Percentiles rank a stretch among this genome's conserved stretches.
phyloP scores from a whole-genome alignment of 2,888 invertebrate genomes.

The Mantis religiosa region DNA sequence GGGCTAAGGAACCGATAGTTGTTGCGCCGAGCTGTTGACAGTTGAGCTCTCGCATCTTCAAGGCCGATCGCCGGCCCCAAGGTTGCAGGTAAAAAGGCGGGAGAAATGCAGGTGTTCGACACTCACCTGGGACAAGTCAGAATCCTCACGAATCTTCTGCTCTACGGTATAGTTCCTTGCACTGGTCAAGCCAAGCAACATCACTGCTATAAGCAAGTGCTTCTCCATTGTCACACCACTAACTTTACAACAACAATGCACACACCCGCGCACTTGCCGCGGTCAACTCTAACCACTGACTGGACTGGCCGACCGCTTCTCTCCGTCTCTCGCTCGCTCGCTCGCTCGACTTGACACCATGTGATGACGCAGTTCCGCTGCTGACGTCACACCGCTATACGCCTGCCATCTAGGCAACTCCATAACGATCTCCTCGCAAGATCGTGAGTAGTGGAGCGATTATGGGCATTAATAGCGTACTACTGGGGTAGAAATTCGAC shows the following conservation, averaged over 20 bases:
- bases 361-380: conserved; percentile 17
- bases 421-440: background rate
- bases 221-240: background rate
- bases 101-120: background rate
- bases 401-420: conserved; percentile 17
- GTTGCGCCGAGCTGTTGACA: too few relatives aligned
- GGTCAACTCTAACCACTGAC: background rate
- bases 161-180: conserved; percentile 46
- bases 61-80: background rate
- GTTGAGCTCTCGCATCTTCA: background rate
- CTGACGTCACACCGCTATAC: conserved; percentile 10
- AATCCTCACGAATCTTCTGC: conserved; percentile 61
- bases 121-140: conserved; percentile 64
- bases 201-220: background rate
- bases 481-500: background rate
- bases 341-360: background rate
- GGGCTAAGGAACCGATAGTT: too few relatives aligned
- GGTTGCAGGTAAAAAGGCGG: background rate
- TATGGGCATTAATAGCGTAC: background rate
- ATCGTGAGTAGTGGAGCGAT: background rate
- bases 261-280: background rate
- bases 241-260: background rate
- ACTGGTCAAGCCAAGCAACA: background rate
- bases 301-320: background rate
- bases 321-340: background rate